Base-by-base conservation (phyloP, 2,888 invertebrate genomes). In the Labia minor region DNA sequence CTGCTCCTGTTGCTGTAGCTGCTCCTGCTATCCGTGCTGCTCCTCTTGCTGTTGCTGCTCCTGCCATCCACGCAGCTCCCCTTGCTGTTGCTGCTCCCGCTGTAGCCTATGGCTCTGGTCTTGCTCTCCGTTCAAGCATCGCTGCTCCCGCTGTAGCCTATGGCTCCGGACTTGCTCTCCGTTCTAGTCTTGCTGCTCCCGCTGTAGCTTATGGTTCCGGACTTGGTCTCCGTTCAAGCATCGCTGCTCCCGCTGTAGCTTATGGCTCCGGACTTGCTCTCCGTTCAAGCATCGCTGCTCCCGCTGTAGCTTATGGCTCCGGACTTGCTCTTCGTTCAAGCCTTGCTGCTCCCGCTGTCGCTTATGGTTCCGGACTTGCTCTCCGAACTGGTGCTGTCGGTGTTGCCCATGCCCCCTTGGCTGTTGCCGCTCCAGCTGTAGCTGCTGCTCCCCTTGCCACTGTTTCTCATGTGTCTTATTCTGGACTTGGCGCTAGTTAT, bases 401-500 rank as follows among this genome's bases (percentile, higher is more conserved):
- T 64, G n/a, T 63, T 33, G 62, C 63, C 21, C 61, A 20, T 37
- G 37, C 66, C 49, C 21, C 37, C 21, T 14, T 61, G 37, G 66
- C 66, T 62, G 37, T 49, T 20, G 65, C 63, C 33, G 67, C 64
- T n/a, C 67, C 66, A 33, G 65, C 63, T 11, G 68, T 64, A 20
- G 68, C 66, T 10, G 37, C 66, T 37, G 62, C 63, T 11, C 65
- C 65, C 6, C 21, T 65, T 10, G 20, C 62, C 11, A 61, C 65
- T 14, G 26, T 62, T 16, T 37, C 64, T 11, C 68, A 70, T 61
- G 67, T 68, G 19, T 68, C 70, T 33, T 69, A 69, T 67, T 63
- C 62, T 21, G 70, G 69, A 19, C 68, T 70, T 21, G 70, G 69
- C 11, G 67, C 67, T 21, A 21, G 67, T 19, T 69, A 69, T 33